These are phyloP conservation scores for Phyllostomus discolor DNA, from an alignment of 2,113 vertebrate genomes.

Conservation along the genomic window DNA sequence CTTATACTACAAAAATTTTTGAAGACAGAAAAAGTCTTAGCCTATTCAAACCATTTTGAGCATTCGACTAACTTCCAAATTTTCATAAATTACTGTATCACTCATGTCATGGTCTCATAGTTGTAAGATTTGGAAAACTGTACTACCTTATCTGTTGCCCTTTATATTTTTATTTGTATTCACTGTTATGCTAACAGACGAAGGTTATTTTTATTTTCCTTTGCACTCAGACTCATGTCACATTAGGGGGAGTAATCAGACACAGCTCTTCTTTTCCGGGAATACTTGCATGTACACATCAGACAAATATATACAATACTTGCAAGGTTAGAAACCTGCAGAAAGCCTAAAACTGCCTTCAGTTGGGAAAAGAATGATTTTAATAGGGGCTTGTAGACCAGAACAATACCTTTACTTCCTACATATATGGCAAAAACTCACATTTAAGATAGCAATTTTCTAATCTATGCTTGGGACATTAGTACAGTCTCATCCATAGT, in stretches of 20 bases:
- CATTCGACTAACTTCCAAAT: neutral
- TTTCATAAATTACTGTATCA: neutral
- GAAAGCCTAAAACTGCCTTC: neutral
- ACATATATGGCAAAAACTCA: neutral
- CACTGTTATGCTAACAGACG: neutral
- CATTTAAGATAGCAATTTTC: neutral
- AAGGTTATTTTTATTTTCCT: conserved; percentile 3
- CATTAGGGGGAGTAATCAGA: neutral
- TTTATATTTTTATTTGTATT: conserved; percentile 7
- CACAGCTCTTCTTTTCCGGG: neutral
- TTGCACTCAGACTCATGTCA: neutral
- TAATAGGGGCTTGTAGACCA: neutral
- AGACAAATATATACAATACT: neutral
- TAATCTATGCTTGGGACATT: neutral
- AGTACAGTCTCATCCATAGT: neutral
- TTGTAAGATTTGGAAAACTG: neutral
- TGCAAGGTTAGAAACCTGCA: neutral
- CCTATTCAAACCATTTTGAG: neutral
- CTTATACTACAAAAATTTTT: neutral
- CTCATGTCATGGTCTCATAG: neutral
- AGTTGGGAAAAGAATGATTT: neutral
- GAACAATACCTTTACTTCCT: neutral
- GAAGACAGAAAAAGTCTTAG: neutral
- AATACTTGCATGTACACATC: neutral
- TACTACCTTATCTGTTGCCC: neutral